phyloP scores from a whole-genome alignment of 2,888 invertebrate species.

The Tetragonisca angustula region DNA sequence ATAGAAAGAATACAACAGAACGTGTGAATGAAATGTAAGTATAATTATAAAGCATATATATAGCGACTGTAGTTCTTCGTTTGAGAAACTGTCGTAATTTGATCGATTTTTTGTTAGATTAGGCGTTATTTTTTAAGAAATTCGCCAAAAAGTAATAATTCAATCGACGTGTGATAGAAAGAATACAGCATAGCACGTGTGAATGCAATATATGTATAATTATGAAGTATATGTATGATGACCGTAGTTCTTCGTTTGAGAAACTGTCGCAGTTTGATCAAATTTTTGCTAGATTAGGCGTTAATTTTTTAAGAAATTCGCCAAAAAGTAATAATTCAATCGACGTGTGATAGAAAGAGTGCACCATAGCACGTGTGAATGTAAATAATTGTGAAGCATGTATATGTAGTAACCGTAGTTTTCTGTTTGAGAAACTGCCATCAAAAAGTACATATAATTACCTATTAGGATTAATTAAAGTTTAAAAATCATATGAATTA shows the following conservation, averaged over 20 bases:
- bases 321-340: neutral
- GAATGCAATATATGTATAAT: neutral
- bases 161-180: neutral
- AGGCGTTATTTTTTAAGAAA: neutral
- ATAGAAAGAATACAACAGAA: neutral
- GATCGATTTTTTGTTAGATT: neutral
- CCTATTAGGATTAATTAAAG: neutral
- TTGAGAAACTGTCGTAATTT: neutral
- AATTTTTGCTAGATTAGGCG: neutral
- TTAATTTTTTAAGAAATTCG: neutral
- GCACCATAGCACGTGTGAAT: neutral
- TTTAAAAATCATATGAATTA: neutral
- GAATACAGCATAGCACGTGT: neutral
- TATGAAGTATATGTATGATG: neutral
- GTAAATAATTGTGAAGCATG: neutral
- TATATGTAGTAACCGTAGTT: neutral
- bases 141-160: neutral
- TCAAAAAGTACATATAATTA: neutral
- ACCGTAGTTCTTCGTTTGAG: neutral
- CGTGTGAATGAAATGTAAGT: neutral
- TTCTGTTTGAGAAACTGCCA: neutral
- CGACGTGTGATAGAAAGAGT: neutral
- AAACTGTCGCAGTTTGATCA: neutral
- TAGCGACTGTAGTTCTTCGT: neutral
- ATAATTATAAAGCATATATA: neutral